These are phyloP conservation scores for Harpagifer antarcticus DNA, from an alignment of 2,797 vertebrate genomes.

Conservation along the genomic window DNA sequence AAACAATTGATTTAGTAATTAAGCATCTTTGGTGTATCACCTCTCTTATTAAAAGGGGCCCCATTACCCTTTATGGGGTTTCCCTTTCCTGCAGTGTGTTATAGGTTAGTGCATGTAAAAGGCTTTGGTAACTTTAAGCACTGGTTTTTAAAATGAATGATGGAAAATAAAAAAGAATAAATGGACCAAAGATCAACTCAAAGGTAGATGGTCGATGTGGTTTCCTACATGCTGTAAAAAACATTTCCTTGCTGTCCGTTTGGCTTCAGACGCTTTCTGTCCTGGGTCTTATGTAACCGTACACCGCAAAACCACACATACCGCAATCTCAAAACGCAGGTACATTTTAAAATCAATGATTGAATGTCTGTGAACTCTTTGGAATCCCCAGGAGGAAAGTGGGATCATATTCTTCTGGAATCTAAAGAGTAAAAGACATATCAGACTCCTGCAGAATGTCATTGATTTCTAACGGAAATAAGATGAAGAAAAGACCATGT, in stretches of 20 bases:
- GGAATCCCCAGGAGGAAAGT: slow-evolving; percentile 43
- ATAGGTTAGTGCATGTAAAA: too few species aligned
- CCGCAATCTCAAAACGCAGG: slow-evolving; percentile 63
- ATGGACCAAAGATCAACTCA: slow-evolving; percentile 1
- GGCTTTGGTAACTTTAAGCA: too few species aligned
- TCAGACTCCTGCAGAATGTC: slow-evolving; percentile 66
- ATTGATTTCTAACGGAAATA: slow-evolving; percentile 83
- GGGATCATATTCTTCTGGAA: slow-evolving; percentile 74
- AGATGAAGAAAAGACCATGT: slow-evolving; percentile 70
- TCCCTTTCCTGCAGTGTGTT: too few species aligned
- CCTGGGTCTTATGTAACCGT: slow-evolving; percentile 54
- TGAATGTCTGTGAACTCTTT: slow-evolving; percentile 64
- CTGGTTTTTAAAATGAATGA: slow-evolving; percentile 1
- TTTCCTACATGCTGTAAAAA: neutral
- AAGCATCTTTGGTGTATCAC: neutral
- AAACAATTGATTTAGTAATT: neutral
- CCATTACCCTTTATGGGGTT: neutral
- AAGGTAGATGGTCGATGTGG: slow-evolving; percentile 11
- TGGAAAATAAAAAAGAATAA: neutral
- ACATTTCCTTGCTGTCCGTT: slow-evolving; percentile 20
- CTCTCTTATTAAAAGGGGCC: neutral
- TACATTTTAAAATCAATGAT: slow-evolving; percentile 74
- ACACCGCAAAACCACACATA: slow-evolving; percentile 20
- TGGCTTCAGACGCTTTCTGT: slow-evolving; percentile 16
- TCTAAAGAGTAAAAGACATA: slow-evolving; percentile 78